These are phyloP conservation scores for Xenopus borealis DNA, from an alignment of 2,113 vertebrate genomes.

Conservation along the genomic window DNA sequence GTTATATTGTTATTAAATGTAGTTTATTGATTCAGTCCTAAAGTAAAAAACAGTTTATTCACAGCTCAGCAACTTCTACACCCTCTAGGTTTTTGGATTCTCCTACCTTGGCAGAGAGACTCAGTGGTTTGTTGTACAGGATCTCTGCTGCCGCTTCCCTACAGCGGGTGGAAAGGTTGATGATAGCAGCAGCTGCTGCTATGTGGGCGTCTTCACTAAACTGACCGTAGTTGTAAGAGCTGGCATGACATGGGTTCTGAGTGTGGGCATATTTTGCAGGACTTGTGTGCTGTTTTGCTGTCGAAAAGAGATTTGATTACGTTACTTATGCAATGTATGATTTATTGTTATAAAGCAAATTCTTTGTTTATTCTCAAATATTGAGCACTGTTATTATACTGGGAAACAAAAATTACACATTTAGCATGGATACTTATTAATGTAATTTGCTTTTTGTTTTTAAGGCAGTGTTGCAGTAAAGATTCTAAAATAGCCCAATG, in stretches of 20 bases:
- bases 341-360: conserved; percentile 6
- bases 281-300: conserved; percentile 87
- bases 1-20: conserved; percentile 23
- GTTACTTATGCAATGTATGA: conserved; percentile 25
- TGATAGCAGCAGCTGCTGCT: conserved; percentile 92
- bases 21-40: conserved; percentile 52
- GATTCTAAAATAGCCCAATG: too few relatives aligned
- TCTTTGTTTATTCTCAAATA: neutral
- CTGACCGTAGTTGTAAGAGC: conserved; percentile 82
- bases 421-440: neutral
- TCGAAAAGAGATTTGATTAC: conserved; percentile 83
- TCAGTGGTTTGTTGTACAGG: conserved; percentile 86
- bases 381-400: neutral
- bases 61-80: conserved; percentile 65
- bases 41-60: conserved; percentile 70
- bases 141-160: conserved; percentile 87
- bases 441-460: too few relatives aligned
- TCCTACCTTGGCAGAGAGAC: conserved; percentile 95
- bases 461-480: too few relatives aligned
- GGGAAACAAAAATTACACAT: neutral
- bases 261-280: conserved; percentile 85
- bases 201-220: conserved; percentile 86
- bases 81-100: conserved; percentile 74
- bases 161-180: conserved; percentile 99
- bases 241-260: conserved; percentile 82